A percentile compares a stretch with the other conserved stretches of the same genome.
Conservation (phyloP, 2,113 vertebrate species). For the Misgurnus anguillicaudatus region DNA sequence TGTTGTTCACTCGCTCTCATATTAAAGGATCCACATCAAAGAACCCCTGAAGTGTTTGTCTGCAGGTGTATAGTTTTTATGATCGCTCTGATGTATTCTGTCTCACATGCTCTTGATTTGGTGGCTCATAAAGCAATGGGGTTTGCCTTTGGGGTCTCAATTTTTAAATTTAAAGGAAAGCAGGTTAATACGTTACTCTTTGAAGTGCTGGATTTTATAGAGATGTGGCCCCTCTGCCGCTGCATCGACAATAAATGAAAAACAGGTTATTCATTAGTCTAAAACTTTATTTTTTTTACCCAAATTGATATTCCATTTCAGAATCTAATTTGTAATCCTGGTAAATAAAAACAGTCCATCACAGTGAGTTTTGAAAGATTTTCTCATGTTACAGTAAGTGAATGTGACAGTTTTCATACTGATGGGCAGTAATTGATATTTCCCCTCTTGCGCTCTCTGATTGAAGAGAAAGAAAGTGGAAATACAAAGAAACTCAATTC, state of each 20-base stretch:
- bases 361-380: not conserved
- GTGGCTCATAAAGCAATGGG: conserved; percentile 3
- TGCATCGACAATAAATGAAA: not conserved
- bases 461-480: not conserved
- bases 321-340: not conserved
- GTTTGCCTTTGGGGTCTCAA: not conserved
- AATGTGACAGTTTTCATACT: not conserved
- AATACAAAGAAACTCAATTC: not conserved
- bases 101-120: conserved; percentile 38
- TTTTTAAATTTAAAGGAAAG: not conserved
- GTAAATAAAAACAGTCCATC: not conserved
- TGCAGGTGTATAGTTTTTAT: conserved; percentile 37
- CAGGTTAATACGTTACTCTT: not conserved
- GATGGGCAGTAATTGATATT: not conserved
- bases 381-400: not conserved
- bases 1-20: conserved; percentile 4
- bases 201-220: not conserved
- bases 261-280: not conserved
- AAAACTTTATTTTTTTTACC: not conserved
- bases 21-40: conserved; percentile 41
- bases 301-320: not conserved
- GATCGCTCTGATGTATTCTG: conserved; percentile 4
- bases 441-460: not conserved
- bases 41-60: conserved; percentile 10
- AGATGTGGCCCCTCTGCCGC: not conserved